phyloP scores from a whole-genome alignment of 2,797 vertebrate species.

The Garrulus glandarius region DNA sequence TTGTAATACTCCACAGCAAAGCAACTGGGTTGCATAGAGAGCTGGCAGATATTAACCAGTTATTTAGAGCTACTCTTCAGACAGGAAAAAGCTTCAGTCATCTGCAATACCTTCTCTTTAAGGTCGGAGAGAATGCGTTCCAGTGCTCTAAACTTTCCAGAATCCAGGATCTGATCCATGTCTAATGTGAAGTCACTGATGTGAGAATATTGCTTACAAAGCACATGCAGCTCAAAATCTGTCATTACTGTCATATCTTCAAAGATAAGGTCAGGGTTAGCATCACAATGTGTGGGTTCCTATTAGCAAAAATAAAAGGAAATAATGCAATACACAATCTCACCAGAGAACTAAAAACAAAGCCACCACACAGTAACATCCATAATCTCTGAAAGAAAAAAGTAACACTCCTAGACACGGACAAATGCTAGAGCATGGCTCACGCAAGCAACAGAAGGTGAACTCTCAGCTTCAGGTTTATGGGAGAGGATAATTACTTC shows the following conservation, averaged over 20 bases:
- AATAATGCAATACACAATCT: not conserved
- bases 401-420: not conserved
- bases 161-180: conserved; percentile 85
- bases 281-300: conserved; percentile 93
- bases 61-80: not conserved
- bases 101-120: conserved; percentile 79
- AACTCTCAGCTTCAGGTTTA: not conserved
- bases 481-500: not conserved
- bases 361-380: not conserved
- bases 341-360: not conserved
- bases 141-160: conserved; percentile 90
- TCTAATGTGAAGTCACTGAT: conserved; percentile 85
- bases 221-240: conserved; percentile 92
- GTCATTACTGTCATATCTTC: conserved; percentile 99
- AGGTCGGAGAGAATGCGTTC: conserved; percentile 80
- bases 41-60: not conserved
- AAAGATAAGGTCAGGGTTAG: conserved; percentile 88
- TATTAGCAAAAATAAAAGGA: conserved; percentile 61
- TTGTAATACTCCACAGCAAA: not conserved
- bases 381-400: not conserved
- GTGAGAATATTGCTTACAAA: conserved; percentile 88
- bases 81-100: not conserved
- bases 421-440: not conserved
- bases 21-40: not conserved
- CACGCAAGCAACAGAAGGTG: not conserved